A percentile compares a stretch with the other conserved stretches of the same genome.
These are phyloP conservation scores for Hippocampus zosterae DNA, from an alignment of 2,113 vertebrate species.

Conservation along the genomic window DNA sequence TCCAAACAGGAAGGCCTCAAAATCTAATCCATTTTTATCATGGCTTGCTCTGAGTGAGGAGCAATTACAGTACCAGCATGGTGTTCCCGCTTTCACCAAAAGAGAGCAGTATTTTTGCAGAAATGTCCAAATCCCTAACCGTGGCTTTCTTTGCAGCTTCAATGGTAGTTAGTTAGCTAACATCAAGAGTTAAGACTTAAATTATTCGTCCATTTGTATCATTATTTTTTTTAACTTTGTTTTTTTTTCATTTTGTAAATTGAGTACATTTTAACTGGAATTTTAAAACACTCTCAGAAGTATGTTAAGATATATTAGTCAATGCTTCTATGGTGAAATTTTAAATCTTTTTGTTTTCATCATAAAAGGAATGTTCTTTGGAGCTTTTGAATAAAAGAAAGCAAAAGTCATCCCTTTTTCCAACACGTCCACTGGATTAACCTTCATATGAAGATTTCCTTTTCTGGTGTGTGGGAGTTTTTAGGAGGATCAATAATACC, in stretches of 20 bases:
- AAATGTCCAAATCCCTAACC: slow-evolving; percentile 6
- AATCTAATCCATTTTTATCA: background rate
- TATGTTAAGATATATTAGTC: no score
- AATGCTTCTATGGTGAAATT: no score
- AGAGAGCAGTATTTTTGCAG: slow-evolving; percentile 42
- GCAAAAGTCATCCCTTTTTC: background rate
- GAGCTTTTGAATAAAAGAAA: background rate
- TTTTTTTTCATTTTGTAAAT: background rate
- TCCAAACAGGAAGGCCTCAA: background rate
- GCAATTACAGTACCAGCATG: background rate
- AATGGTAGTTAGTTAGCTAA: background rate
- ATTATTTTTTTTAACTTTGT: background rate
- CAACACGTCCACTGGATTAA: background rate
- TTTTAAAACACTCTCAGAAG: no score
- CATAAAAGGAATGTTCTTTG: background rate
- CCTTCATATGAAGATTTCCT: slow-evolving; percentile 50
- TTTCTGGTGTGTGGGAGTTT: slow-evolving; percentile 46
- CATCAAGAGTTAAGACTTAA: background rate
- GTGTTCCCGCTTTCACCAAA: slow-evolving; percentile 22
- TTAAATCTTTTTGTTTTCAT: background rate
- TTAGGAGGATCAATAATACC: slow-evolving; percentile 77
- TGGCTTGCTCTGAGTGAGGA: background rate
- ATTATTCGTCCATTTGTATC: background rate
- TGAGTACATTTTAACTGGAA: background rate
- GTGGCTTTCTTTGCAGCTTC: background rate